A percentile compares a stretch with the other conserved stretches of the same genome.
These are phyloP conservation scores for Saguinus midas DNA, from an alignment of 2,113 vertebrate genomes.

Conservation along the genomic window DNA sequence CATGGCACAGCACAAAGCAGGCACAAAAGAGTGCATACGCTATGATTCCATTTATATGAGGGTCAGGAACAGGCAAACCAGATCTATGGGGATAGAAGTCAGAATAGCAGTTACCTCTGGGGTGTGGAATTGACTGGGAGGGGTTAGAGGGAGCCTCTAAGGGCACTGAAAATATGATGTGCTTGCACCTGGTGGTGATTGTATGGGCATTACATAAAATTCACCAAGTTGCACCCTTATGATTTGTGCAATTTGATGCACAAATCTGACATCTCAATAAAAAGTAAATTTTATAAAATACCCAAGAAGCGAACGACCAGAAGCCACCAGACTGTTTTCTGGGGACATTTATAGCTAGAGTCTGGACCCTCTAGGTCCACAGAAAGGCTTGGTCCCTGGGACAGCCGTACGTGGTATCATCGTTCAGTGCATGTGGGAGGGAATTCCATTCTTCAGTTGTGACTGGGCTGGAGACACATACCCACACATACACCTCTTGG, in stretches of 20 bases:
- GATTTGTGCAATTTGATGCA: not conserved
- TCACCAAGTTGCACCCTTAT: not conserved
- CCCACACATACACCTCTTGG: not conserved
- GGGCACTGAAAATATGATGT: not conserved
- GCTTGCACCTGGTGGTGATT: not conserved
- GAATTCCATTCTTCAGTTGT: not conserved
- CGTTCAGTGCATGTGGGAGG: not conserved
- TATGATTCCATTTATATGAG: not conserved
- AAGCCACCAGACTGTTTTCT: not conserved
- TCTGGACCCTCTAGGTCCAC: not conserved
- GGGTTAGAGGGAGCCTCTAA: no score
- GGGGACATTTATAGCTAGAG: not conserved
- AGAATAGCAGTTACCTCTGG: not conserved
- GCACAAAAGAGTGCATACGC: rapidly evolving
- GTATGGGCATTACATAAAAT: not conserved
- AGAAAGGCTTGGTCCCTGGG: not conserved
- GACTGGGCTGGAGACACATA: not conserved
- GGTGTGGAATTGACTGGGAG: not conserved
- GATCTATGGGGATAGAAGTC: not conserved
- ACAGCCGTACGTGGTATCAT: not conserved
- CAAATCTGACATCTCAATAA: not conserved
- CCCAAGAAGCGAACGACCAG: not conserved
- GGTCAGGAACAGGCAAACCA: not conserved
- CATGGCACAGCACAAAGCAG: not conserved
- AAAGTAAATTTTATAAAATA: not conserved